Evolutionary conservation across 2,888 invertebrate genomes (phyloP).

Genomic region (Netelia fuscicornis): DNA sequence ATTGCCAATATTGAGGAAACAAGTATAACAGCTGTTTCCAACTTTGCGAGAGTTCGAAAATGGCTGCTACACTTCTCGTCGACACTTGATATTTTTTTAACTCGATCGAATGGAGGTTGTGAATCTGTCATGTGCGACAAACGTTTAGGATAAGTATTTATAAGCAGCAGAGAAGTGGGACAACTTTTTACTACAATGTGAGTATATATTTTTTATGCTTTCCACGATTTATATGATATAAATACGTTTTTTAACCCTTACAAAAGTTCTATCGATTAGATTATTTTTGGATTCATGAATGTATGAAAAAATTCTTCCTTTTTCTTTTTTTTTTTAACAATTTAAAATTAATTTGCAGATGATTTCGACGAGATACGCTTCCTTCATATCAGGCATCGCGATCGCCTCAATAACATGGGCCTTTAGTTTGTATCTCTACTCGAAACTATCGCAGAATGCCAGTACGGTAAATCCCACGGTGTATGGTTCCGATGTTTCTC

Average conservation of each 20-base stretch:
- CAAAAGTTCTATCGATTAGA: not conserved
- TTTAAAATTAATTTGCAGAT: conserved; percentile 71
- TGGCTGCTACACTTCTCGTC: conserved; percentile 47
- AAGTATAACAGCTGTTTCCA: conserved; percentile 54
- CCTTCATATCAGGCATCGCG: conserved; percentile 90
- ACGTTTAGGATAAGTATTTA: conserved; percentile 32
- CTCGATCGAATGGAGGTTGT: conserved; percentile 25
- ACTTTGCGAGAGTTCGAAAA: conserved; percentile 34
- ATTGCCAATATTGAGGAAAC: conserved; percentile 7
- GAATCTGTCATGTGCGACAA: conserved; percentile 42
- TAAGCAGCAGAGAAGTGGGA: not conserved
- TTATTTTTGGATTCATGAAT: not conserved
- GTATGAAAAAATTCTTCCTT: not conserved
- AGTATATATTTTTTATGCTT: conserved; percentile 7
- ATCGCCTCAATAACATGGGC: conserved; percentile 92
- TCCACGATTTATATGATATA: not conserved
- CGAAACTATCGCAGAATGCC: conserved; percentile 86
- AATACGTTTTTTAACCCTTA: not conserved
- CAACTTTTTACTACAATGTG: conserved; percentile 7
- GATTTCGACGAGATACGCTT: conserved; percentile 84
- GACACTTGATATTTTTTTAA: conserved; percentile 30
- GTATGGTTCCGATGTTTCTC: conserved; percentile 75
- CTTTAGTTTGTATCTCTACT: conserved; percentile 90
- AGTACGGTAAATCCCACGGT: conserved; percentile 83
- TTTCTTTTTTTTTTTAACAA: not conserved